Evolutionary conservation across 64 coral and sea anemone genomes (phyloP), one percentile per base, ranked within the genome.

Genomic region (Platygyra sinensis): DNA sequence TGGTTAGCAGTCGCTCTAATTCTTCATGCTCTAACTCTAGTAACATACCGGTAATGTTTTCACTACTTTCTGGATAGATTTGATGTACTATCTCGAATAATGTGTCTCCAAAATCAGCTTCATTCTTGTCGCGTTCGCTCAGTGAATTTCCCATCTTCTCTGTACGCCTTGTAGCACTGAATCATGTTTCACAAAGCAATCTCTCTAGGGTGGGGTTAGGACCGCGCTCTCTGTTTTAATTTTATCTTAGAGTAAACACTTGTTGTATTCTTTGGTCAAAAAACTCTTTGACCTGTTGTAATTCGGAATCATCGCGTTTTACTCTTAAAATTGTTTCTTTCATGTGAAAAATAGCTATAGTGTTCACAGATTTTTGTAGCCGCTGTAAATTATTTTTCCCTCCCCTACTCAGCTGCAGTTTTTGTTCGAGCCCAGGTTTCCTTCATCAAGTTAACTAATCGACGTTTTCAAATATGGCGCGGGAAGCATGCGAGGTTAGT

Each of bases 391-490:
- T 9, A 67, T 67, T 19, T 25, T 22, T 20, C 73, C 73, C 73
- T 82, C 79, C 79, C 30, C 79, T 38, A 19, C 54, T 30, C 28
- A 60, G 18, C 6, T 28, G 22, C 17, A 17, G 51, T 49, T 55
- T 73, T 59, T 72, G 52, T 19, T 75, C 31, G 8, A 46, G 9
- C 54, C 73, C 57, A 63, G 52, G 32, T 89, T 24, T 78, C 39
- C 0, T 89, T 67, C 24, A 16, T 52, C 7, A 18, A 24, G 9
- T 75, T 51, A 57, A 30, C 36, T 12, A 74, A 25, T 59, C 60
- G 30, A 51, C 79, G 59, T 72, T 77, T 89, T 93, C 80, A 55
- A 93, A 93, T 80, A 93, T 93, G 91, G 91, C 91, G 86, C 91
- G 91, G 91, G 91, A 93, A 60, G 75, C 59, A 19, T 82, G 63